These are phyloP conservation scores for Paragorgia papillata DNA, from an alignment of 92 coral and sea anemone species.

Conservation along the genomic window DNA sequence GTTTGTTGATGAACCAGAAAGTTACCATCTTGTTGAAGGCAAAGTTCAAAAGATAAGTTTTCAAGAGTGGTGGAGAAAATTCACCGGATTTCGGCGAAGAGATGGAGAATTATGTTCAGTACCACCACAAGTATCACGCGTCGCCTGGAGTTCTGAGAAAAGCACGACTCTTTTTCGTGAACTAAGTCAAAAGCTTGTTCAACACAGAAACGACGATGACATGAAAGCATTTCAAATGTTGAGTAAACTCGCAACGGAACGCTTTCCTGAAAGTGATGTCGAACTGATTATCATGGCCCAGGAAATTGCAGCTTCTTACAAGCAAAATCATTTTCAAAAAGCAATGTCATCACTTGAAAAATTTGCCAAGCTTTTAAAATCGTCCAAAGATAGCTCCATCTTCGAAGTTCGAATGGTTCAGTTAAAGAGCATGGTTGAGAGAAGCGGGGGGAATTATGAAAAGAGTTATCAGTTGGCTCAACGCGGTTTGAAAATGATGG, in stretches of 20 bases:
- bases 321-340: slow-evolving; percentile 7
- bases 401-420: slow-evolving; percentile 36
- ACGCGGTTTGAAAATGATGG: slow-evolving; percentile 26
- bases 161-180: slow-evolving; percentile 13
- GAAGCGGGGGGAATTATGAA: slow-evolving; percentile 39
- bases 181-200: slow-evolving; percentile 41
- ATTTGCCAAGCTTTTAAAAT: slow-evolving; percentile 9
- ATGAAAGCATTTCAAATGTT: slow-evolving; percentile 2
- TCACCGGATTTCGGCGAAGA: not conserved
- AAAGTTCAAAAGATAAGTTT: slow-evolving; percentile 35
- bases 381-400: slow-evolving; percentile 33
- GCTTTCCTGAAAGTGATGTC: slow-evolving; percentile 27
- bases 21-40: slow-evolving; percentile 47
- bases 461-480: slow-evolving; percentile 36
- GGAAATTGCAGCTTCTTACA: slow-evolving; percentile 16
- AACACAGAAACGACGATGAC: slow-evolving; percentile 38
- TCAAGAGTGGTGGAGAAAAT: slow-evolving; percentile 35
- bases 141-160: slow-evolving; percentile 42
- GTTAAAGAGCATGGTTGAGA: slow-evolving; percentile 33
- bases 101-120: not conserved
- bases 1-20: slow-evolving; percentile 24
- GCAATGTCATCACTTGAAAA: slow-evolving; percentile 17
- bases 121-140: not conserved
- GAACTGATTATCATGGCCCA: slow-evolving; percentile 16
- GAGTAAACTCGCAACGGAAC: not conserved